Evolutionary conservation across 2,888 invertebrate genomes (phyloP).

Genomic region (Eupithecia dodoneata): DNA sequence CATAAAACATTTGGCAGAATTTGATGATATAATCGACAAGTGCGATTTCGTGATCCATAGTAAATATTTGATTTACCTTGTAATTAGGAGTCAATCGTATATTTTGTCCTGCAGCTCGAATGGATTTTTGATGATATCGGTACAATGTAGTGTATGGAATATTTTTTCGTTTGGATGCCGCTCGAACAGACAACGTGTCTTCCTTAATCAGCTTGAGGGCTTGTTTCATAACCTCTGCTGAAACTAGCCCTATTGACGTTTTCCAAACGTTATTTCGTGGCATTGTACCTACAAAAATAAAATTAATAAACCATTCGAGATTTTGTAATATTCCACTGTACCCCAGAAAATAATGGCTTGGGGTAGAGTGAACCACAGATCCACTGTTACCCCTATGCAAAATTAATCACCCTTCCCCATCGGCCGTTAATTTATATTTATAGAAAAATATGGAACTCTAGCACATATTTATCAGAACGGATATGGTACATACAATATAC

Average conservation of each 20-base stretch:
- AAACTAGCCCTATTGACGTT: slow-evolving; percentile 20
- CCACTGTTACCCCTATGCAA: slow-evolving; percentile 17
- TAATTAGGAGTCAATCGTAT: slow-evolving; percentile 23
- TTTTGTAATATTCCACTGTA: slow-evolving; percentile 17
- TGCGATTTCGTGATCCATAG: slow-evolving; percentile 26
- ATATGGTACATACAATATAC: slow-evolving; percentile 17
- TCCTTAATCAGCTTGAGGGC: slow-evolving; percentile 19
- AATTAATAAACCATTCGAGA: slow-evolving; percentile 13
- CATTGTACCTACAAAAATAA: slow-evolving; percentile 24
- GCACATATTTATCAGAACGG: slow-evolving; percentile 17
- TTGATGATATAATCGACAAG: slow-evolving; percentile 22
- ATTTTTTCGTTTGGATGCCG: slow-evolving; percentile 19
- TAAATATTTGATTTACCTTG: slow-evolving; percentile 21
- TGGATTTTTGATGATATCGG: slow-evolving; percentile 21
- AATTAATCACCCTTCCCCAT: slow-evolving; percentile 18
- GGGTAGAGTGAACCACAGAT: slow-evolving; percentile 17
- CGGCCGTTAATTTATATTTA: slow-evolving; percentile 17
- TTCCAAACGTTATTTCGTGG: slow-evolving; percentile 16
- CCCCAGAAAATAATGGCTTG: slow-evolving; percentile 14
- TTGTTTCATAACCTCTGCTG: slow-evolving; percentile 20
- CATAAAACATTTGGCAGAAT: slow-evolving; percentile 27
- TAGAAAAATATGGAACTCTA: slow-evolving; percentile 18
- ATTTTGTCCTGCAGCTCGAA: slow-evolving; percentile 15
- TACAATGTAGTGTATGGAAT: slow-evolving; percentile 22
- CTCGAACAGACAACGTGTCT: slow-evolving; percentile 18